Base-by-base conservation (phyloP, 2,797 vertebrate genomes). In the Eptatretus atami region DNA sequence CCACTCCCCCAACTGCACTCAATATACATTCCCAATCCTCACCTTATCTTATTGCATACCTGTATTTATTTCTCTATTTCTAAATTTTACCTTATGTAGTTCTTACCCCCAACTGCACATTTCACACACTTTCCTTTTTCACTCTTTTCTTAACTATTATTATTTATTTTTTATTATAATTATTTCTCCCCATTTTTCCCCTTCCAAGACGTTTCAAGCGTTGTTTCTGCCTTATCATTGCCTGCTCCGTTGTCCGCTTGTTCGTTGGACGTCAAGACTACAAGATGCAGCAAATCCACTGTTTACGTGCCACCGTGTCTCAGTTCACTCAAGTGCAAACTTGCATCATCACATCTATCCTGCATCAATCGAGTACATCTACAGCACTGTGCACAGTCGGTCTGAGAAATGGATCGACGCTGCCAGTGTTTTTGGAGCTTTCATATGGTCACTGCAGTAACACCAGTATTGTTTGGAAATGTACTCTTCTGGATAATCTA, bases 161-260 rank as follows among this genome's bases (percentile, higher is more conserved):
- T n/a, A 19, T 19, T 19, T 19, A 19, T 19, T 19, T 19, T 19
- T 19, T 19, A n/a, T n/a, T n/a, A n/a, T n/a, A 2, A 19, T 19
- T 4, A 19, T 57, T 14, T 4, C 54, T 19, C 54, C 54, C 14
- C 19, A 19, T 19, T 14, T 60, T 14, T 12, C 15, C 11, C 3
- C 11, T 44, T 65, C 53, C 73, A 86, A 82, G 76, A 53, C 77
- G 84, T 6, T 86, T 84, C 55, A 70, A 66, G 8, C 76, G 70
- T n/a, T 55, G 79, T n/a, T 84, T 66, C 71, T 75, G 1, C 75
- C 77, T 2, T 82, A 76, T 68, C 81, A 86, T 67, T 86, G 82
- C 69, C 72, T 84, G 82, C 66, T 81, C 80, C 1, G 70, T 84
- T 86, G 82, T 84, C 82, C 81, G 83, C 64, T n/a, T n/a, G n/a